Conservation (phyloP, 2,113 vertebrate genomes). For the Coptodon rendalli region DNA sequence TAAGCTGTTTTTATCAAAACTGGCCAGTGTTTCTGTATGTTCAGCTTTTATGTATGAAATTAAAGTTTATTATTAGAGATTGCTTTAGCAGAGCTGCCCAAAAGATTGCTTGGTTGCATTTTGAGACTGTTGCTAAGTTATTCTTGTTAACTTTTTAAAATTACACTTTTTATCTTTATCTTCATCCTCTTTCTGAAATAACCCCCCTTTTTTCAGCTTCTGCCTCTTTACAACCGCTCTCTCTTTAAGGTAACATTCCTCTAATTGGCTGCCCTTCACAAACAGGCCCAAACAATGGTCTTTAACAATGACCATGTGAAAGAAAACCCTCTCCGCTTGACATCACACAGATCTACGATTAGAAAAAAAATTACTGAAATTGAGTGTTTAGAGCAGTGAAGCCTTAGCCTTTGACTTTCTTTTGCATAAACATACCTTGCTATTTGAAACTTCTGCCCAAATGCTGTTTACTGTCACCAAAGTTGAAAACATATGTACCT, state of each 20-base stretch:
- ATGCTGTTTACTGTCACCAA: accelerated
- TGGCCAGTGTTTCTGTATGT: background rate
- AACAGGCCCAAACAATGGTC: background rate
- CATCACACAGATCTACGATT: background rate
- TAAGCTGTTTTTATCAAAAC: background rate
- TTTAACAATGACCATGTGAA: background rate
- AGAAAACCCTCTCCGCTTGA: background rate
- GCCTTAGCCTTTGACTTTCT: background rate
- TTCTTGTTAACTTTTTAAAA: background rate
- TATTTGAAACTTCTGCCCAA: background rate
- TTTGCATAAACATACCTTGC: background rate
- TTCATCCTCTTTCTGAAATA: background rate
- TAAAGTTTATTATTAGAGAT: background rate
- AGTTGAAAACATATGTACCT: background rate
- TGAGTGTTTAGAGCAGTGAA: background rate
- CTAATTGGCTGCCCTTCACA: background rate
- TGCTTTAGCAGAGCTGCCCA: background rate
- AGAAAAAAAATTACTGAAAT: background rate
- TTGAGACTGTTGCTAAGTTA: background rate
- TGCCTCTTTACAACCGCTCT: background rate
- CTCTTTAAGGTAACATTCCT: accelerated
- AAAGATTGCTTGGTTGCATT: accelerated
- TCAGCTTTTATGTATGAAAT: background rate
- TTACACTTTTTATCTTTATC: accelerated
- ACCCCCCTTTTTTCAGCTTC: background rate